Base-by-base conservation (phyloP, 1,140 invertebrate species). In the fruit fly (Drosophila melanogaster) region DNA sequence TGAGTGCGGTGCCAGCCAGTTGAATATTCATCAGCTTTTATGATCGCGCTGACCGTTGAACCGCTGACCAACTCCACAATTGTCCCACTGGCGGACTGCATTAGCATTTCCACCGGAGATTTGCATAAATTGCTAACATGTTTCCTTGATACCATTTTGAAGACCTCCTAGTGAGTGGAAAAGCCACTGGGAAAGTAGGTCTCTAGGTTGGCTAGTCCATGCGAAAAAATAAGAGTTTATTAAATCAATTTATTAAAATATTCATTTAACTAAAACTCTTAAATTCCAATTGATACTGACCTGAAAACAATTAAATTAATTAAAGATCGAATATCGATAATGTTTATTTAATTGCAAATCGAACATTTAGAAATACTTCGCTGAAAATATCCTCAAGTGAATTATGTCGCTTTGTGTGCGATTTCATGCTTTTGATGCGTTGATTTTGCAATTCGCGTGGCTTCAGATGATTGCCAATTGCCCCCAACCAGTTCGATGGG, bases 111-210 rank as follows among this genome's bases (percentile, higher is more conserved):
- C 81, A 75, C 65, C 50, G 58, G 62, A 73, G 75, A 79, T 85
- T 90, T 74, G 69, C 81, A 90, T 85, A 76, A 81, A 81, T 90
- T 90, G 30, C 47, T 61, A 51, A 24, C 46, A 47, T 54, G 79
- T 90, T 90, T 90, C 86, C 86, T 90, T 90, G 81, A 90, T 90
- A 77, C 81, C 72, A 78, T 86, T 75, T 81, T 55, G 59, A 50
- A 87, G 83, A 87, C 83, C 83, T 86, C 78, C 83, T 61, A 59
- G 74, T 67, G 61, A 77, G 59, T 85, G 81, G 59, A 85, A 85
- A 77, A 81, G 66, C 58, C 49, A 62, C 46, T 72, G 75, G 74
- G 79, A 86, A 86, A 86, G 83, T 86, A 86, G 83, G 83, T 86
- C 83, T 86, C 60, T 87, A 71, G 75, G 83, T 89, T 85, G 80